Evolutionary conservation across 1,140 invertebrate genomes (phyloP).

Genomic region (Heliconius congener): DNA sequence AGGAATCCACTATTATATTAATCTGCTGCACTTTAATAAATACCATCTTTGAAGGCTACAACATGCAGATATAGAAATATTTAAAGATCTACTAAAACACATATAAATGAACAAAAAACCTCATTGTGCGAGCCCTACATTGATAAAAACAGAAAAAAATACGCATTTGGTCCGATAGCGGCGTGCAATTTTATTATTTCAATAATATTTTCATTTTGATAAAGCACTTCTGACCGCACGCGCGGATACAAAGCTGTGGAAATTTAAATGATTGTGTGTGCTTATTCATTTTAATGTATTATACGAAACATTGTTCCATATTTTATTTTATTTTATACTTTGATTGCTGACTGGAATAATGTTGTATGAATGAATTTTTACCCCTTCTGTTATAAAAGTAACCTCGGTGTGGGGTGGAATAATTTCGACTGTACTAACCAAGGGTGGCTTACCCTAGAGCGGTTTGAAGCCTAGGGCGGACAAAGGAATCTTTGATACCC

Average conservation of each 20-base stretch:
- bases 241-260: neutral
- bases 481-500: neutral
- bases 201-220: conserved; percentile 14
- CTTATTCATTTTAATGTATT: conserved; percentile 4
- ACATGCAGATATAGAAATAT: too few species aligned
- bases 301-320: neutral
- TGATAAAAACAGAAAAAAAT: neutral
- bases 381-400: neutral
- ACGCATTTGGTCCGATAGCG: neutral
- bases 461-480: neutral
- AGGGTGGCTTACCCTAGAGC: neutral
- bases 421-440: neutral
- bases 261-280: conserved; percentile 14
- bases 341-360: neutral
- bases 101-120: too few species aligned
- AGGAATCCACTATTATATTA: too few species aligned
- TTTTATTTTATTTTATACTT: conserved; percentile 1
- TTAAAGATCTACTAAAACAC: too few species aligned
- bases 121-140: neutral
- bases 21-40: too few species aligned
- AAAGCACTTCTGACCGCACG: conserved; percentile 8
- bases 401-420: neutral
- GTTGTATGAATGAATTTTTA: neutral
- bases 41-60: too few species aligned
- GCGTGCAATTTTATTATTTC: conserved; percentile 11